Base-by-base conservation (phyloP, 1,140 invertebrate genomes). In the Hycleus phaleratus region DNA sequence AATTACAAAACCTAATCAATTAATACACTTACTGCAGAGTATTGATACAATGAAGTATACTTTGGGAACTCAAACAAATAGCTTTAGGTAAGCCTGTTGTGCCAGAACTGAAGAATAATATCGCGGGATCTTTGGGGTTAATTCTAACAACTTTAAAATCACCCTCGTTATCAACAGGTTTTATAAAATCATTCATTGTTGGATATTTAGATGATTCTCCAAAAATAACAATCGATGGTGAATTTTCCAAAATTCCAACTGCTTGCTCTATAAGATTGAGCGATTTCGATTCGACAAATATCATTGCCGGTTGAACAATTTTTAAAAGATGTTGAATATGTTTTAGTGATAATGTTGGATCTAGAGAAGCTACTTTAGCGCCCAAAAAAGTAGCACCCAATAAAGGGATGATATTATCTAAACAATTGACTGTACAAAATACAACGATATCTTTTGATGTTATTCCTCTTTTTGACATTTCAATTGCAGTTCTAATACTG, bases 81-180 rank as follows among this genome's bases (percentile, higher is more conserved):
- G 60, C 87, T 75, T 92, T 92, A 0, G 90, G 86, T 24, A 82
- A 70, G 40, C 90, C 87, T 32, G 88, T 90, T 2, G 89, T 90
- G 10, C 88, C 88, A 62, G 86, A 88, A 1, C 86, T 82, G 56
- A 73, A 79, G 0, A 78, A 66, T 62, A 82, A 74, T 18, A 76
- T 53, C 10, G 70, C 69, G 1, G 71, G 73, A 38, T 68, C 66
- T n/a, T 60, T 5, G 1, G 54, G 32, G 18, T 60, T 43, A 10
- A 58, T 38, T 47, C 38, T 40, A 3, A 51, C 8, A 0, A 60
- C 57, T n/a, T 43, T 57, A 55, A 62, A 65, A 0, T 8, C 5
- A n/a, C 50, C 39, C 48, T 65, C 60, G 26, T 62, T 46, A 10
- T 11, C 6, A 5, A n/a, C 12, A 8, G 38, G 26, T 38, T 56